phyloP scores from a whole-genome alignment of 2,113 vertebrate species.

The Calidris pugnax region DNA sequence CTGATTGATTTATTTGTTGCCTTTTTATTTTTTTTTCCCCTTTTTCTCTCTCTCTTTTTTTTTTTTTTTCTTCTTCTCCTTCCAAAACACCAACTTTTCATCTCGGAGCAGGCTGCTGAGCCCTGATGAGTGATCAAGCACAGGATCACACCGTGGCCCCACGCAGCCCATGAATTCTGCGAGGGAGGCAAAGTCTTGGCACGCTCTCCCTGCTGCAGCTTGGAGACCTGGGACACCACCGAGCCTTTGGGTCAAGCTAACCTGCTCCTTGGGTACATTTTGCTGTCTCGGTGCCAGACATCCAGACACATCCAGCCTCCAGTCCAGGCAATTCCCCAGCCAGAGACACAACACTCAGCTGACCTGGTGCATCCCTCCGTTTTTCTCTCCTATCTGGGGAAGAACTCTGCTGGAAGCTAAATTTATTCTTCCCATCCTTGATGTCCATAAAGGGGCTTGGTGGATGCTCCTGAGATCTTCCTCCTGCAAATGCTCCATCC shows the following conservation, averaged over 20 bases:
- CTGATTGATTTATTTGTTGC: not conserved
- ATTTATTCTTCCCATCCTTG: not conserved
- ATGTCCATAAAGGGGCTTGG: not conserved
- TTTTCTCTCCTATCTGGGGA: not conserved
- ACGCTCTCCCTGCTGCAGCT: not conserved
- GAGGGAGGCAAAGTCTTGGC: not conserved
- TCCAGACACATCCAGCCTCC: not conserved
- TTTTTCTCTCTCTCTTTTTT: accelerated
- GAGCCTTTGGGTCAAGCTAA: not conserved
- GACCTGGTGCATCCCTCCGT: not conserved
- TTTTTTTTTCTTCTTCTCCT: not conserved
- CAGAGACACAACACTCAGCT: not conserved
- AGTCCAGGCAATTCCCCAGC: not conserved
- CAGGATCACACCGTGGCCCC: accelerated
- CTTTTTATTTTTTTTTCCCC: accelerated
- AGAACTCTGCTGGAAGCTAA: not conserved
- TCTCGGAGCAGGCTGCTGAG: not conserved
- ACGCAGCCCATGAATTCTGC: not conserved
- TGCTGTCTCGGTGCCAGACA: not conserved
- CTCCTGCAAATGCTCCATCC: not conserved
- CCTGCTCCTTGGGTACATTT: not conserved
- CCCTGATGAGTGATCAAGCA: not conserved
- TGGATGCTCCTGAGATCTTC: not conserved
- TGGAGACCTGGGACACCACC: not conserved
- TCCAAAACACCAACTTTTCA: not conserved